These are phyloP conservation scores for Rhadinocentrus ornatus DNA, from an alignment of 2,797 vertebrate genomes.

Conservation along the genomic window DNA sequence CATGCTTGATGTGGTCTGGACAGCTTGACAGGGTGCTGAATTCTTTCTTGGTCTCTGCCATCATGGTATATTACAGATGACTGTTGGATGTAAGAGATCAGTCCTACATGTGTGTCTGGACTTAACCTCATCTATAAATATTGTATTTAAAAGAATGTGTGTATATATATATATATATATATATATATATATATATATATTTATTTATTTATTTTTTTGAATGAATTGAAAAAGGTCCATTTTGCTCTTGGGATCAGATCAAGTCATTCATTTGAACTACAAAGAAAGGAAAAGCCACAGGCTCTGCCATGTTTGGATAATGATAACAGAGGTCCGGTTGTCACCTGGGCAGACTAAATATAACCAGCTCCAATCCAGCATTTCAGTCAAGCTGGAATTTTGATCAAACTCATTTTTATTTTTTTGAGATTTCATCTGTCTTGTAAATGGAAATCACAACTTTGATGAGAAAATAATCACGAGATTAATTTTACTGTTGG, in stretches of 20 bases:
- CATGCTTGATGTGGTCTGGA: conserved; percentile 39
- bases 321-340: conserved; percentile 17
- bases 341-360: conserved; percentile 26
- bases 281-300: conserved; percentile 56
- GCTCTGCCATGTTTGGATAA: conserved; percentile 48
- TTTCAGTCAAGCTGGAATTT: conserved; percentile 8
- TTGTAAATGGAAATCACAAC: background rate
- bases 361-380: conserved; percentile 20
- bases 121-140: conserved; percentile 40
- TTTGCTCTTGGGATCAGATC: conserved; percentile 38
- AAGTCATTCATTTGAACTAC: conserved; percentile 48
- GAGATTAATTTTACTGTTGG: conserved; percentile 6
- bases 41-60: no score
- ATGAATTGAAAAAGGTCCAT: conserved; percentile 24
- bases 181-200: no score
- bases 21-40: conserved; percentile 19
- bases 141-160: conserved; percentile 25
- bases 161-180: conserved; percentile 37
- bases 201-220: no score
- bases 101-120: conserved; percentile 24
- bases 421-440: background rate
- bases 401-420: no score
- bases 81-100: conserved; percentile 19
- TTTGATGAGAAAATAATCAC: background rate
- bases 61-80: conserved; percentile 21